Percentiles rank a stretch among this genome's conserved stretches.
Conservation (phyloP, 2,113 vertebrate species). For the Anser brachyrhynchus region DNA sequence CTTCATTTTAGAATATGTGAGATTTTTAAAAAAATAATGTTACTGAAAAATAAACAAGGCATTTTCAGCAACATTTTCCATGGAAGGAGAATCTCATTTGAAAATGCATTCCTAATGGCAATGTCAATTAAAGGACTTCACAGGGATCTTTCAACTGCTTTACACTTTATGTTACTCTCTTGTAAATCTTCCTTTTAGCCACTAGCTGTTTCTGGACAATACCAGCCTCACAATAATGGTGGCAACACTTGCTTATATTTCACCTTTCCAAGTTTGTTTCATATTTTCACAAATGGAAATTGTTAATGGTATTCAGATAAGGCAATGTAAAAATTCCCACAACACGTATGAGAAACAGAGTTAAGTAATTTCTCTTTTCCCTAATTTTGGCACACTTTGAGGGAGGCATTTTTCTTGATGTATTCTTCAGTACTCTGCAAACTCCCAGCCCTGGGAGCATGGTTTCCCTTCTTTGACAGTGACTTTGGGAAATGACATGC, state of each 20-base stretch:
- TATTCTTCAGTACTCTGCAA: background rate
- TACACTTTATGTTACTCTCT: background rate
- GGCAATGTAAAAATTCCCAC: background rate
- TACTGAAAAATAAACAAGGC: background rate
- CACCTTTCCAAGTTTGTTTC: background rate
- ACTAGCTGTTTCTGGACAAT: background rate
- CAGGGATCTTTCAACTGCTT: background rate
- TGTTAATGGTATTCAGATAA: background rate
- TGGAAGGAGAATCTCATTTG: background rate
- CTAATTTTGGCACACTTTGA: background rate
- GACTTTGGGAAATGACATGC: slow-evolving; percentile 23
- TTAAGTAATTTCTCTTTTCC: background rate
- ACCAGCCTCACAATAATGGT: background rate
- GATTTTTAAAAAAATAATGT: slow-evolving; percentile 4
- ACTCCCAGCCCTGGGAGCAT: background rate
- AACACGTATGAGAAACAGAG: background rate
- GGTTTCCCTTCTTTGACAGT: slow-evolving; percentile 20
- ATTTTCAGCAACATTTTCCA: slow-evolving; percentile 29
- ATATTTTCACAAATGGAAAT: background rate
- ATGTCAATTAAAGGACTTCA: background rate
- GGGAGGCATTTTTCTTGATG: background rate
- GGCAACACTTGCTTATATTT: background rate
- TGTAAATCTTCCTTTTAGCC: background rate
- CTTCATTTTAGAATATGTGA: background rate
- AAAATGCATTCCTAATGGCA: background rate